These are phyloP conservation scores for Drosophila lini DNA, from an alignment of 1,140 invertebrate species.

Conservation along the genomic window DNA sequence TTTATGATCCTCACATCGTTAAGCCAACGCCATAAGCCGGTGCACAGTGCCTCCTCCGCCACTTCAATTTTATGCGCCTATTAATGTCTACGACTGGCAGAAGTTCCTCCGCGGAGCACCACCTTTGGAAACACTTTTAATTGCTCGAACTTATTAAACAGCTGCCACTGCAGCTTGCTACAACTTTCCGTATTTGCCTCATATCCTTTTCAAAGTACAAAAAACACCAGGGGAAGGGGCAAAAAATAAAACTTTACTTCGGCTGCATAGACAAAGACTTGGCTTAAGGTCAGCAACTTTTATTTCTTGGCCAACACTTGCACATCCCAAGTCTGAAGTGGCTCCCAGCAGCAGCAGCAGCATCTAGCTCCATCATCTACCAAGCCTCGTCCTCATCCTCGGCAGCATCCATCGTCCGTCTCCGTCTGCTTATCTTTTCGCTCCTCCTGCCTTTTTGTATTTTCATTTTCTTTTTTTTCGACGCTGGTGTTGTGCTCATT, in stretches of 20 bases:
- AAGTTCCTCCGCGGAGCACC: slow-evolving; percentile 36
- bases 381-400: slow-evolving; percentile 17
- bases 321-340: slow-evolving; percentile 64
- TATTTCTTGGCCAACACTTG: slow-evolving; percentile 82
- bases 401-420: slow-evolving; percentile 40
- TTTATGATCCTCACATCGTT: slow-evolving; percentile 76
- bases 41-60: slow-evolving; percentile 1
- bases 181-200: slow-evolving; percentile 58
- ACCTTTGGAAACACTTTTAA: slow-evolving; percentile 75
- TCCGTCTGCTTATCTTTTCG: slow-evolving; percentile 73
- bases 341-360: slow-evolving; percentile 52
- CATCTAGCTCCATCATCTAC: slow-evolving; percentile 31
- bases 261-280: slow-evolving; percentile 75
- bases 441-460: slow-evolving; percentile 22
- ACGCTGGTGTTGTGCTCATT: slow-evolving; percentile 49
- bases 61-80: slow-evolving; percentile 70
- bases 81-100: slow-evolving; percentile 63
- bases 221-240: background rate
- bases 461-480: background rate
- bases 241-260: slow-evolving; percentile 55
- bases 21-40: slow-evolving; percentile 45
- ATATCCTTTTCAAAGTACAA: slow-evolving; percentile 45
- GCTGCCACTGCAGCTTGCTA: slow-evolving; percentile 63
- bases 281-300: slow-evolving; percentile 79
- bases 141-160: slow-evolving; percentile 81